Percentiles rank a stretch among this genome's conserved stretches.
These are phyloP conservation scores for Dipodomys spectabilis DNA, from an alignment of 2,113 vertebrate species.

Conservation along the genomic window DNA sequence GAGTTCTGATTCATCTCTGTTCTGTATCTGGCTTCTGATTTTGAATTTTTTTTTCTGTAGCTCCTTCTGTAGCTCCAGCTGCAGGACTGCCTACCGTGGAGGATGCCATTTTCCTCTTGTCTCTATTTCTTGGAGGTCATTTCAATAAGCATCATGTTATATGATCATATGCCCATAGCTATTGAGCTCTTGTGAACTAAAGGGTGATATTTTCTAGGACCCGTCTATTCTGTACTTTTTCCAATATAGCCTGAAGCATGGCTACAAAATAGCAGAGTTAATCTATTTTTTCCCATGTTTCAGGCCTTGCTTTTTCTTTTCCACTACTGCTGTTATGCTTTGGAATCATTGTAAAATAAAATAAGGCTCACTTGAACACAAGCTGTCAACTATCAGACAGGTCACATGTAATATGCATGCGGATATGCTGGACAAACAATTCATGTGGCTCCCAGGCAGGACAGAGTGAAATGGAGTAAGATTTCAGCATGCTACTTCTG, in stretches of 20 bases:
- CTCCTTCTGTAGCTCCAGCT: too few relatives aligned
- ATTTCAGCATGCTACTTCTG: not conserved
- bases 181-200: too few relatives aligned
- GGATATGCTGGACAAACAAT: not conserved
- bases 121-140: too few relatives aligned
- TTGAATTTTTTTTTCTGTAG: too few relatives aligned
- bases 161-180: too few relatives aligned
- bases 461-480: not conserved
- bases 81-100: too few relatives aligned
- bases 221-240: not conserved
- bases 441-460: not conserved
- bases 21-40: too few relatives aligned
- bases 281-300: not conserved
- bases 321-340: not conserved
- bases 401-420: not conserved
- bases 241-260: not conserved
- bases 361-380: not conserved
- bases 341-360: not conserved
- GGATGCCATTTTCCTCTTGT: too few relatives aligned
- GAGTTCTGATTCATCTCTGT: constrained; percentile 90
- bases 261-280: not conserved
- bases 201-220: not conserved
- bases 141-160: too few relatives aligned
- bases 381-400: not conserved
- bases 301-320: not conserved